phyloP scores from a whole-genome alignment of 2,888 invertebrate genomes.

The Hyposoter dolosus region DNA sequence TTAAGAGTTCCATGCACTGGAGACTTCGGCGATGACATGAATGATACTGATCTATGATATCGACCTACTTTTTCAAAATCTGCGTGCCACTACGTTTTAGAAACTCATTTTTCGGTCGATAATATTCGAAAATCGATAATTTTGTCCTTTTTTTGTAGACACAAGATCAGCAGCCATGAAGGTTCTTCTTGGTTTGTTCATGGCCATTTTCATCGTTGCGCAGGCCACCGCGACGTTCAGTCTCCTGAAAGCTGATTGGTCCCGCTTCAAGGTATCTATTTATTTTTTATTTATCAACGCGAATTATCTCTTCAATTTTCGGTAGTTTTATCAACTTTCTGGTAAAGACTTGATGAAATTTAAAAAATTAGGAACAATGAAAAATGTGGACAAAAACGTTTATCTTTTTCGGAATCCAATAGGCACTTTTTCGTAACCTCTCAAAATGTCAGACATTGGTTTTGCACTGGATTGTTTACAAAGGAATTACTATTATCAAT shows the following conservation, averaged over 20 bases:
- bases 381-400: not conserved
- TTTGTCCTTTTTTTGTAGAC: not conserved
- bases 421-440: too few relatives aligned
- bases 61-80: not conserved
- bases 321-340: not conserved
- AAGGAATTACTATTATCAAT: too few relatives aligned
- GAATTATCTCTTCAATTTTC: not conserved
- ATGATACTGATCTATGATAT: not conserved
- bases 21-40: not conserved
- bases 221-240: slow-evolving; percentile 91
- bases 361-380: not conserved
- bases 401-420: too few relatives aligned
- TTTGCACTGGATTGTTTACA: too few relatives aligned
- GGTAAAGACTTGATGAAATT: not conserved
- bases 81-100: not conserved
- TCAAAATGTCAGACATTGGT: too few relatives aligned
- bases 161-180: slow-evolving; percentile 74
- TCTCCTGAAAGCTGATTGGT: slow-evolving; percentile 91
- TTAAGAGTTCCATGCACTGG: not conserved
- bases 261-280: slow-evolving; percentile 89
- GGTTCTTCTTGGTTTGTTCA: slow-evolving; percentile 84
- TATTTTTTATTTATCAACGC: not conserved
- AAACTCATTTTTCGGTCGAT: too few relatives aligned
- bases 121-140: not conserved
- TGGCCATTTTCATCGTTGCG: slow-evolving; percentile 86